phyloP scores from a whole-genome alignment of 2,888 invertebrate genomes.

The Pristionchus entomophagus region DNA sequence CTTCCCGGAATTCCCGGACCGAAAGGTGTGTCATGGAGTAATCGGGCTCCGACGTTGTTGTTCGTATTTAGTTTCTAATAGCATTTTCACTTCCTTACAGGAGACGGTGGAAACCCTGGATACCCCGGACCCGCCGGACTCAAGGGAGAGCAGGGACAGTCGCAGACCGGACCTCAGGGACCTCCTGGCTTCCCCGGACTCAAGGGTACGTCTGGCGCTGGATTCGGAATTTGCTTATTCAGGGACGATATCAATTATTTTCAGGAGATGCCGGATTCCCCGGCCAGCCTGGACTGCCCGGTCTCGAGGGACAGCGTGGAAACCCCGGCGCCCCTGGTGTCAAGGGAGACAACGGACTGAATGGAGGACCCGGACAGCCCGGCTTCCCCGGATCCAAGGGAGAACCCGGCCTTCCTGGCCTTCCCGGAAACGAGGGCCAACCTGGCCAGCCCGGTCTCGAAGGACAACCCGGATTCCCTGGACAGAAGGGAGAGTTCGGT shows the following conservation, averaged over 20 bases:
- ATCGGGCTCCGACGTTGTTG: no score
- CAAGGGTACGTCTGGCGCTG: slow-evolving; percentile 49
- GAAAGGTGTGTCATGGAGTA: slow-evolving; percentile 55
- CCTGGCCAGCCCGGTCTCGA: slow-evolving; percentile 73
- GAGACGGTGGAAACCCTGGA: slow-evolving; percentile 82
- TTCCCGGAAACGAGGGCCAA: slow-evolving; percentile 69
- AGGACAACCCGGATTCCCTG: slow-evolving; percentile 65
- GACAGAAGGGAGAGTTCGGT: slow-evolving; percentile 68
- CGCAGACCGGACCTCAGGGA: slow-evolving; percentile 61
- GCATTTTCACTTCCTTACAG: not conserved
- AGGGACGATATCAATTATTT: no score
- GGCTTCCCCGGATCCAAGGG: slow-evolving; percentile 74
- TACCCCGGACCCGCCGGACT: slow-evolving; percentile 78
- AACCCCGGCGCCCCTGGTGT: slow-evolving; percentile 63
- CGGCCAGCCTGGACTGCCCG: slow-evolving; percentile 58
- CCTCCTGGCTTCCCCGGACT: slow-evolving; percentile 73
- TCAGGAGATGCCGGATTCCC: slow-evolving; percentile 62
- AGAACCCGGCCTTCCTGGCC: slow-evolving; percentile 72
- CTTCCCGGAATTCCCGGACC: slow-evolving; percentile 82
- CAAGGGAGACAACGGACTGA: slow-evolving; percentile 59
- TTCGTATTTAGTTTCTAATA: slow-evolving; percentile 66
- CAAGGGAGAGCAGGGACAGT: slow-evolving; percentile 63
- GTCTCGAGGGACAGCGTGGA: slow-evolving; percentile 64
- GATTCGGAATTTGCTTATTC: no score
- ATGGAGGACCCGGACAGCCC: slow-evolving; percentile 62